These are phyloP conservation scores for Lacerta viridis DNA, from an alignment of 2,797 vertebrate genomes.

Conservation along the genomic window DNA sequence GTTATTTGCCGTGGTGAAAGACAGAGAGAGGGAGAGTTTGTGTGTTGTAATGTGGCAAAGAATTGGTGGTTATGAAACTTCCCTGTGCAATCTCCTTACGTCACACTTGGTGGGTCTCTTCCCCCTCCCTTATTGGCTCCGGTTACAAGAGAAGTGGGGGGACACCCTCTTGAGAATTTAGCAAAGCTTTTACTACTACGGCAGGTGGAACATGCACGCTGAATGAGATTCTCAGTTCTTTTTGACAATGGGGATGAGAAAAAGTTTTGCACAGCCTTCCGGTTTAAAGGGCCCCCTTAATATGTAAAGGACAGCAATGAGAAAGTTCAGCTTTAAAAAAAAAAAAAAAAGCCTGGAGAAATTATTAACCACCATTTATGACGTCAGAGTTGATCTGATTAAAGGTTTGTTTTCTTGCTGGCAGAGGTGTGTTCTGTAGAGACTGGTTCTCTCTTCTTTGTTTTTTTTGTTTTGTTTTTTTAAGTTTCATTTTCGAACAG, in stretches of 20 bases:
- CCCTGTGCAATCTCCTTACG: slow-evolving; percentile 51
- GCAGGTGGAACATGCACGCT: slow-evolving; percentile 63
- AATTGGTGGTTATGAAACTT: slow-evolving; percentile 67
- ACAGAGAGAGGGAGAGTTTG: not conserved
- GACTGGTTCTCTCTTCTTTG: slow-evolving; percentile 77
- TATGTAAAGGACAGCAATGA: slow-evolving; percentile 39
- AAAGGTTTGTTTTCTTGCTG: slow-evolving; percentile 79
- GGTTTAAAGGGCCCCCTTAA: slow-evolving; percentile 22
- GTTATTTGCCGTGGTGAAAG: not conserved
- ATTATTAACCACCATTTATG: slow-evolving; percentile 74
- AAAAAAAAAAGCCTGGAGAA: slow-evolving; percentile 49
- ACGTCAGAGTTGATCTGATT: slow-evolving; percentile 76
- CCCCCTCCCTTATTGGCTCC: slow-evolving; percentile 54
- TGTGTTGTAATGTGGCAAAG: slow-evolving; percentile 51
- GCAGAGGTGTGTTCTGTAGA: slow-evolving; percentile 75
- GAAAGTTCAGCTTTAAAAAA: slow-evolving; percentile 56
- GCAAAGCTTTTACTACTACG: slow-evolving; percentile 18
- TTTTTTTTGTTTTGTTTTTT: slow-evolving; percentile 68
- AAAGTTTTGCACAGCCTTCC: not conserved
- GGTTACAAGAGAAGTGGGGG: slow-evolving; percentile 45
- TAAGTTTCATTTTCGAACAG: slow-evolving; percentile 76
- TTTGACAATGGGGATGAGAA: not conserved
- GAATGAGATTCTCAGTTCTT: not conserved
- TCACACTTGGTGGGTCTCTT: slow-evolving; percentile 35
- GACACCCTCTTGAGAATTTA: slow-evolving; percentile 16